These are phyloP conservation scores for Phengaris alcon DNA, from an alignment of 2,888 invertebrate genomes.

Conservation along the genomic window DNA sequence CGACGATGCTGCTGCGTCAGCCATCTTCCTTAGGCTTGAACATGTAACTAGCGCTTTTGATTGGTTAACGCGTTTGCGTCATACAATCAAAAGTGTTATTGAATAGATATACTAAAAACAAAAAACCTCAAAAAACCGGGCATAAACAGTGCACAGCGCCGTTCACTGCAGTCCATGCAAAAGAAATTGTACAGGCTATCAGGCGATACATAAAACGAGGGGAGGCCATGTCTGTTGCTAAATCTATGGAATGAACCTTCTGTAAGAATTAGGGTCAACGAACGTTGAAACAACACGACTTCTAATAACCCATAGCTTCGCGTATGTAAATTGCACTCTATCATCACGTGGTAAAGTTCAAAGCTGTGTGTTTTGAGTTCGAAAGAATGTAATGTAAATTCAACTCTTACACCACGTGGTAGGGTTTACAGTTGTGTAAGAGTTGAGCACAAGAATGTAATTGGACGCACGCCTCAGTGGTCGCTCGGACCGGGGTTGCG, in stretches of 20 bases:
- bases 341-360: constrained; percentile 13
- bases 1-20: too few species aligned
- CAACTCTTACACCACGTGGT: neutral
- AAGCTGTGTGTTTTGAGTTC: constrained; percentile 36
- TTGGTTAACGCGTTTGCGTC: too few species aligned
- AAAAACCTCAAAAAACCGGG: too few species aligned
- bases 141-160: too few species aligned
- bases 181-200: neutral
- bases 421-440: neutral
- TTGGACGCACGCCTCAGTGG: constrained; percentile 1
- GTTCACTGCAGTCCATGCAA: too few species aligned
- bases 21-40: too few species aligned
- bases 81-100: too few species aligned
- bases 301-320: neutral
- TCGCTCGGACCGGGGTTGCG: neutral
- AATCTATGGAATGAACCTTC: constrained; percentile 29
- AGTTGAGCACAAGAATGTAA: neutral
- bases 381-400: neutral
- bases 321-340: constrained; percentile 8
- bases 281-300: constrained; percentile 41
- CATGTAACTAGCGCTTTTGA: too few species aligned
- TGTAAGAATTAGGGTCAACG: constrained; percentile 42
- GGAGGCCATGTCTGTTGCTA: neutral
- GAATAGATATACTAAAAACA: too few species aligned
- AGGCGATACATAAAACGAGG: neutral